phyloP scores from a whole-genome alignment of 2,113 vertebrate species.

The Dasyurus viverrinus region DNA sequence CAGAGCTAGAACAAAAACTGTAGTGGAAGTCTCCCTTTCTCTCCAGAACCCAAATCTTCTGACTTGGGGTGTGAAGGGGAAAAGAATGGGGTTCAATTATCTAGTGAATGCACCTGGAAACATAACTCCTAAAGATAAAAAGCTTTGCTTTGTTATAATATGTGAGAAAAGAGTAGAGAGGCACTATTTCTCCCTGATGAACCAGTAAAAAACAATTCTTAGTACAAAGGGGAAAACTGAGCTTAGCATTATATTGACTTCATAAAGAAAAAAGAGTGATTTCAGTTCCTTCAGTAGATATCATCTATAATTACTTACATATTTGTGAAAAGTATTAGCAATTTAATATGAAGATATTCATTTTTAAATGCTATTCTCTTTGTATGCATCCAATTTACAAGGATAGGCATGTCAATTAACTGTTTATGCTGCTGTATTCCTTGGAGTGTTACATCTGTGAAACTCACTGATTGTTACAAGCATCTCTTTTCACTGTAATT shows the following conservation, averaged over 20 bases:
- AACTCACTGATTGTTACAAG: constrained; percentile 19
- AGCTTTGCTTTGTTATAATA: background rate
- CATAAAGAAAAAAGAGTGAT: background rate
- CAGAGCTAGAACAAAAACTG: background rate
- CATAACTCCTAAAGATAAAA: background rate
- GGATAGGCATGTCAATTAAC: constrained; percentile 36
- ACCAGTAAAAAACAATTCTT: background rate
- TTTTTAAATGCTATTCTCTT: constrained; percentile 32
- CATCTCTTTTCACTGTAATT: constrained; percentile 41
- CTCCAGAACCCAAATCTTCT: background rate
- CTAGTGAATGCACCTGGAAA: background rate
- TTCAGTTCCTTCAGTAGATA: constrained; percentile 9
- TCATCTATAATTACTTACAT: background rate
- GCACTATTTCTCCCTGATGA: background rate
- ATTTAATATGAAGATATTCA: constrained; percentile 25
- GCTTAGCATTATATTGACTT: background rate
- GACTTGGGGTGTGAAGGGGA: background rate
- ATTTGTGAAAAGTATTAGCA: constrained; percentile 24
- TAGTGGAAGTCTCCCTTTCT: background rate
- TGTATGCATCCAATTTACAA: background rate
- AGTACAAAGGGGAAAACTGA: constrained; percentile 12
- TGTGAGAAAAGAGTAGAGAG: background rate
- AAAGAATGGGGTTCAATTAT: background rate
- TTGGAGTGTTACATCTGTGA: constrained; percentile 45
- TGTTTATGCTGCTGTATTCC: constrained; percentile 31